Conservation (phyloP, 2,797 vertebrate species). For the Melanotaenia maccullochi region DNA sequence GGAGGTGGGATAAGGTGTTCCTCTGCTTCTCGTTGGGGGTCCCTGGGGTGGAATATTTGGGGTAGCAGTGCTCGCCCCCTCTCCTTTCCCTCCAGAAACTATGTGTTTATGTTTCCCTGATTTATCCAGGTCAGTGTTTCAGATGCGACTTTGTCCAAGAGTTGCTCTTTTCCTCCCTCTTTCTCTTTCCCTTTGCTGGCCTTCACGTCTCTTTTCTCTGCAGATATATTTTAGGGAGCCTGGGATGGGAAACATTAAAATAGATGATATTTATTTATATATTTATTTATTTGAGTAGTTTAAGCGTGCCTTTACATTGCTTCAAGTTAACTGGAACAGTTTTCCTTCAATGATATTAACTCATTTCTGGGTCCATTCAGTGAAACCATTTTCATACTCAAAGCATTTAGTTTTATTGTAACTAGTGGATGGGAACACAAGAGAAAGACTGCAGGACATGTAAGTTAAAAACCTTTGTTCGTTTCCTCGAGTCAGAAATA, state of each 20-base stretch:
- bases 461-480: not conserved
- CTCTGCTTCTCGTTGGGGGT: slow-evolving; percentile 42
- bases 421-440: not conserved
- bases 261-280: slow-evolving; percentile 56
- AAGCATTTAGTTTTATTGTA: not conserved
- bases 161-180: slow-evolving; percentile 48
- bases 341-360: not conserved
- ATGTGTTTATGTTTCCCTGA: slow-evolving; percentile 78
- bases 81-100: slow-evolving; percentile 54
- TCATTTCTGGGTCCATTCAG: not conserved
- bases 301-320: not conserved
- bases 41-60: slow-evolving; percentile 68
- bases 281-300: not conserved
- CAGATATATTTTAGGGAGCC: slow-evolving; percentile 68
- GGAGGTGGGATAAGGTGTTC: slow-evolving; percentile 64
- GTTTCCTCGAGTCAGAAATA: not conserved
- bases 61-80: slow-evolving; percentile 56
- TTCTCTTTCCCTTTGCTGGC: slow-evolving; percentile 27
- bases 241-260: slow-evolving; percentile 71
- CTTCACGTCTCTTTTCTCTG: slow-evolving; percentile 44
- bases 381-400: not conserved
- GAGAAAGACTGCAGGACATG: not conserved
- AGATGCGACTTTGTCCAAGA: slow-evolving; percentile 63
- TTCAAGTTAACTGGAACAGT: not conserved
- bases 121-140: slow-evolving; percentile 80